These are phyloP conservation scores for Riparia riparia DNA, from an alignment of 2,113 vertebrate species.

Conservation along the genomic window DNA sequence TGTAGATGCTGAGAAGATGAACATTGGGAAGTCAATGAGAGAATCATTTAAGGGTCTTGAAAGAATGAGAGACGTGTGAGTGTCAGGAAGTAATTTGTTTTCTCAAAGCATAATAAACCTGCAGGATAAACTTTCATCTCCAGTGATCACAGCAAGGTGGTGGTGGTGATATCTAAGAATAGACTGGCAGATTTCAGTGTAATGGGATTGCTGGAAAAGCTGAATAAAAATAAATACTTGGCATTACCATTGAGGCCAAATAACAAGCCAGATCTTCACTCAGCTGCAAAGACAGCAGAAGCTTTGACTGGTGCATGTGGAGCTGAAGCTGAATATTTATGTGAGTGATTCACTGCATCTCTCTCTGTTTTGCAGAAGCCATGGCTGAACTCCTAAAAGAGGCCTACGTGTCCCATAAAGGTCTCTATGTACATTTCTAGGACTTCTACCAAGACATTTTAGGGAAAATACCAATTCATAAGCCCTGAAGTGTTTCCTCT, in stretches of 20 bases:
- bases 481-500: neutral
- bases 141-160: neutral
- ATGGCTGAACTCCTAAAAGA: neutral
- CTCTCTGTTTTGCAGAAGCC: neutral
- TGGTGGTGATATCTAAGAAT: neutral
- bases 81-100: conserved; percentile 40
- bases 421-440: neutral
- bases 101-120: conserved; percentile 17
- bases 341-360: neutral
- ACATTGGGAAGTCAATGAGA: neutral
- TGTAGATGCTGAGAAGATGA: neutral
- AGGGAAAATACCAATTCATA: neutral
- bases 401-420: rapidly evolving
- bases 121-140: conserved; percentile 38
- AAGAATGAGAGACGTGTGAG: neutral
- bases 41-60: conserved; percentile 23
- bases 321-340: conserved; percentile 9
- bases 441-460: neutral
- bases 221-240: neutral
- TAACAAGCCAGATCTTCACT: neutral
- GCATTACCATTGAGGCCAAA: neutral
- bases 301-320: neutral
- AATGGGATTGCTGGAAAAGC: neutral
- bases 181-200: neutral
- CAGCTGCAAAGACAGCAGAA: neutral